Evolutionary conservation across 2,113 vertebrate species (phyloP).

Genomic region (human (Homo sapiens)): DNA sequence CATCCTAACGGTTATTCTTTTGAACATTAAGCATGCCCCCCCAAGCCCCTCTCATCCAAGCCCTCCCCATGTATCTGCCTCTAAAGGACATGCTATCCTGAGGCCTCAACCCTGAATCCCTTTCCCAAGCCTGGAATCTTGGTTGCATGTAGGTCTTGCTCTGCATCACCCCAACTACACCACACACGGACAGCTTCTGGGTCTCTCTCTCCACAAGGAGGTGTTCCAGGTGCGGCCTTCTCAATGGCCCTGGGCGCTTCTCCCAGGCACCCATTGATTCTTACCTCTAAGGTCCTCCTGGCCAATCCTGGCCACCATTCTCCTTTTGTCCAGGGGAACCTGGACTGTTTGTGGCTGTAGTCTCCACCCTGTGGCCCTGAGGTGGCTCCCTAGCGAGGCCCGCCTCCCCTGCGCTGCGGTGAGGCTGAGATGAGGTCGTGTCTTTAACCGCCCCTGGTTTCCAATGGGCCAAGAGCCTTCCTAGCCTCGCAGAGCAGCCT

Average conservation of each 20-base stretch:
- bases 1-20: constrained; percentile 41
- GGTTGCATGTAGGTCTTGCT: constrained; percentile 8
- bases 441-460: not conserved
- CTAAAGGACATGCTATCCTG: constrained; percentile 41
- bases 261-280: not conserved
- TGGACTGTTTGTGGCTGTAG: not conserved
- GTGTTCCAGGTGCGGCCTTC: not conserved
- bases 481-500: not conserved
- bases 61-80: not conserved
- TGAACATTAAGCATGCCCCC: constrained; percentile 19
- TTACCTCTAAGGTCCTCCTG: constrained; percentile 16
- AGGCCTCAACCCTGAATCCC: not conserved
- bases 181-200: not conserved
- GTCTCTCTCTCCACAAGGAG: not conserved
- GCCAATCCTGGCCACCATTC: not conserved
- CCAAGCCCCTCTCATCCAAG: not conserved
- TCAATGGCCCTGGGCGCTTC: not conserved
- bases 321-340: constrained; percentile 4
- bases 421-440: not conserved
- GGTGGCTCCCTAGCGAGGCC: not conserved
- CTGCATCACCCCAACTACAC: not conserved
- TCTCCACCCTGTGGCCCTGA: constrained; percentile 11
- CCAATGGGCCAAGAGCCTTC: not conserved
- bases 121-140: constrained; percentile 27
- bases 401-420: not conserved